Conservation (phyloP, 2,113 vertebrate genomes). For the Probosciger aterrimus region DNA sequence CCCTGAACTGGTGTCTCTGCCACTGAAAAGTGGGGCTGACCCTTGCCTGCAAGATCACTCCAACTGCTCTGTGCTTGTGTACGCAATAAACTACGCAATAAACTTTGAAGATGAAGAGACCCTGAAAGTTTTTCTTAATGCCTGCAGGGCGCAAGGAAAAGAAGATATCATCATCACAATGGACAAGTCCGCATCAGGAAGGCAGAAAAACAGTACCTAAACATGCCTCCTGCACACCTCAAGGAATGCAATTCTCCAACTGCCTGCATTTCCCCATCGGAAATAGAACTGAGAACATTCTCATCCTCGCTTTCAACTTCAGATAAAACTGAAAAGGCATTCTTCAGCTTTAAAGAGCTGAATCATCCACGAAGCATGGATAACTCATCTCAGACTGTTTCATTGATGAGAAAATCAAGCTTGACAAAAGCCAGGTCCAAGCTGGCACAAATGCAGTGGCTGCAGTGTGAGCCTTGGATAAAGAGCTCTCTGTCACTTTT, state of each 20-base stretch:
- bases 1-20: slow-evolving; percentile 81
- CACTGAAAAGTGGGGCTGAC: slow-evolving; percentile 83
- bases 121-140: slow-evolving; percentile 81
- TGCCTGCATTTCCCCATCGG: slow-evolving; percentile 71
- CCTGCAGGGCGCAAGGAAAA: slow-evolving; percentile 86
- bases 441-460: slow-evolving; percentile 63
- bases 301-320: slow-evolving; percentile 49
- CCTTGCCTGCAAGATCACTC: slow-evolving; percentile 88
- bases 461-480: slow-evolving; percentile 78
- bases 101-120: slow-evolving; percentile 83
- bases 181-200: slow-evolving; percentile 79
- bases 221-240: slow-evolving; percentile 78
- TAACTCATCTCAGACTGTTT: slow-evolving; percentile 54
- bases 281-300: slow-evolving; percentile 71
- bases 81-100: slow-evolving; percentile 87
- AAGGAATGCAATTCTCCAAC: slow-evolving; percentile 59
- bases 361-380: neutral
- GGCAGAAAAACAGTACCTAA: slow-evolving; percentile 85
- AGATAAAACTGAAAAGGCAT: slow-evolving; percentile 56
- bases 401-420: slow-evolving; percentile 63
- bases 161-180: slow-evolving; percentile 93
- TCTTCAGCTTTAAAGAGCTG: slow-evolving; percentile 70
- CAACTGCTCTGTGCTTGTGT: slow-evolving; percentile 83
- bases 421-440: slow-evolving; percentile 54
- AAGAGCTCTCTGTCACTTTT: slow-evolving; percentile 73